Conservation (phyloP, 2,797 vertebrate species). For the Carcharodon carcharias region DNA sequence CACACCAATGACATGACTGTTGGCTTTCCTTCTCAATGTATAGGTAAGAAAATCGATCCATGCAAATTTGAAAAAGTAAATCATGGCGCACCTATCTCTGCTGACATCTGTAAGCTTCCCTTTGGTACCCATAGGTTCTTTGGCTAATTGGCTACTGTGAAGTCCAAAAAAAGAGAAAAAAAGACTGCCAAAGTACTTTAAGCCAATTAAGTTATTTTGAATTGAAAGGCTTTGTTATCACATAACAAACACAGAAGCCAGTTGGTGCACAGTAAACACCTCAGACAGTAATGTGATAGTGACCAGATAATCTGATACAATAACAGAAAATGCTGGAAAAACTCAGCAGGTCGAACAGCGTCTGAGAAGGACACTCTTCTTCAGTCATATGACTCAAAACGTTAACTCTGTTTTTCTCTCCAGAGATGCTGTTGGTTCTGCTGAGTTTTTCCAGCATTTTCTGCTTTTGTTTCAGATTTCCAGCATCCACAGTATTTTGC, state of each 20-base stretch:
- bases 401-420: neutral
- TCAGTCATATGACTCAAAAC: neutral
- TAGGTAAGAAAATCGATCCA: neutral
- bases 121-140: neutral
- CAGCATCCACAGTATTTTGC: neutral
- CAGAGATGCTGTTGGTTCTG: neutral
- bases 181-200: neutral
- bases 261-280: too few species aligned
- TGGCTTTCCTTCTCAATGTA: neutral
- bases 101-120: neutral
- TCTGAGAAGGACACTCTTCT: too few species aligned
- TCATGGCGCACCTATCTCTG: too few species aligned
- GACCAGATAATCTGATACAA: too few species aligned
- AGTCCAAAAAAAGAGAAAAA: neutral
- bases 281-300: neutral
- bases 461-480: too few species aligned
- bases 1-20: neutral
- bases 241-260: neutral
- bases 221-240: neutral
- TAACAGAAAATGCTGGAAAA: too few species aligned
- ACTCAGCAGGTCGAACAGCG: too few species aligned
- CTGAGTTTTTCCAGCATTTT: neutral
- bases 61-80: too few species aligned
- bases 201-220: neutral
- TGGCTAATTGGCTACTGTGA: neutral